A percentile compares a stretch with the other conserved stretches of the same genome.
Conservation (phyloP, 2,797 vertebrate genomes). For the Gymnothorax javanicus region DNA sequence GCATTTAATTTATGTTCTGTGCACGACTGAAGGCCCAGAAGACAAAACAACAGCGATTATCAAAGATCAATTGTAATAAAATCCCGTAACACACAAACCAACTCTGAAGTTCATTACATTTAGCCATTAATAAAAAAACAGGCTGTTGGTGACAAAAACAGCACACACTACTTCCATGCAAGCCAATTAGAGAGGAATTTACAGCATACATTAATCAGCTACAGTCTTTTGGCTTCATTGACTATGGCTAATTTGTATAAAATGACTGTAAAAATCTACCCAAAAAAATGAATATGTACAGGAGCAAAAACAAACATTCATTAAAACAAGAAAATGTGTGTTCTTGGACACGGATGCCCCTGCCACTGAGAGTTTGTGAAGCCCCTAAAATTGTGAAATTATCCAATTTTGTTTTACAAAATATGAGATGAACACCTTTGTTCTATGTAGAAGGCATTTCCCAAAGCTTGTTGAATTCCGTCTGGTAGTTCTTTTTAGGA, state of each 20-base stretch:
- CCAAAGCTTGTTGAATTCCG: too few relatives aligned
- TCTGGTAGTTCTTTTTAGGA: too few relatives aligned
- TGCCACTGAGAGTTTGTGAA: too few relatives aligned
- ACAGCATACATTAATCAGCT: conserved; percentile 43
- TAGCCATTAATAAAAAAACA: conserved; percentile 55
- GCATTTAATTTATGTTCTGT: conserved; percentile 50
- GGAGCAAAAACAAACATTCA: not conserved
- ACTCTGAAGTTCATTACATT: conserved; percentile 53
- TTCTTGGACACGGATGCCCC: too few relatives aligned
- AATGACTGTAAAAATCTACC: conserved; percentile 33
- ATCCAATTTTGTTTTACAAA: too few relatives aligned
- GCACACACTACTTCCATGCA: conserved; percentile 43
- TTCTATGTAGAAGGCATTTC: too few relatives aligned
- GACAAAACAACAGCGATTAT: conserved; percentile 49
- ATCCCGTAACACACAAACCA: conserved; percentile 55
- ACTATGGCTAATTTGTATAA: conserved; percentile 34
- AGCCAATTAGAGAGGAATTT: conserved; percentile 41
- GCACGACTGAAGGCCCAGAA: conserved; percentile 46
- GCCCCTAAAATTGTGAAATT: too few relatives aligned
- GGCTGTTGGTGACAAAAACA: conserved; percentile 56
- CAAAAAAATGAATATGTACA: conserved; percentile 16
- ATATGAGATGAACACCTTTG: too few relatives aligned
- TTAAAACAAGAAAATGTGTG: too few relatives aligned
- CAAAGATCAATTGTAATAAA: conserved; percentile 53
- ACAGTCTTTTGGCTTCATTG: conserved; percentile 42